Conservation (phyloP, 2,113 vertebrate genomes). For the Mobula birostris region DNA sequence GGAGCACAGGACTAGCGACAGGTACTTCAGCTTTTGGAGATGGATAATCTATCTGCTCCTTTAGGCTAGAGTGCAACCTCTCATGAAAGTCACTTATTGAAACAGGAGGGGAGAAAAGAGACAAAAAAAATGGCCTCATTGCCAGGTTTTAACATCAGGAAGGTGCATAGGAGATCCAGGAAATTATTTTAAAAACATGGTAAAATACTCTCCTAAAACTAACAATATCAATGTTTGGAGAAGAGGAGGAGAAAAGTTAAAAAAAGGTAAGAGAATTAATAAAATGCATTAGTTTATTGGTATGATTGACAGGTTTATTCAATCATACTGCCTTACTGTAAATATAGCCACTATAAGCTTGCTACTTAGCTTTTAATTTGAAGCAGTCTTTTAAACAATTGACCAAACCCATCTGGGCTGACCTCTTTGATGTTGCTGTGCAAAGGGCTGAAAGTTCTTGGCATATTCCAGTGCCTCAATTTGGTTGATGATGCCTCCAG, state of each 20-base stretch:
- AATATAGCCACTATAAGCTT: neutral
- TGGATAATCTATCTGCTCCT: neutral
- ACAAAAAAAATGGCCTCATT: neutral
- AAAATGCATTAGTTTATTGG: neutral
- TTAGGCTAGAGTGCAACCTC: neutral
- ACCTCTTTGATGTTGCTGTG: constrained; percentile 77
- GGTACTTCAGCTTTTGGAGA: neutral
- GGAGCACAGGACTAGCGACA: neutral
- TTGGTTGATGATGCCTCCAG: constrained; percentile 71
- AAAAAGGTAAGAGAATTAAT: neutral
- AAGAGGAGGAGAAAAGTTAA: neutral
- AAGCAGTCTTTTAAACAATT: neutral
- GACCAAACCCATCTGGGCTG: neutral
- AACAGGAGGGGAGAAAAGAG: neutral
- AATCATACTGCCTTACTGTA: neutral
- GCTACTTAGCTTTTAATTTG: neutral
- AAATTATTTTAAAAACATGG: too few species aligned
- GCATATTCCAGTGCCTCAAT: constrained; percentile 78
- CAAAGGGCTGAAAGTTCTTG: constrained; percentile 79
- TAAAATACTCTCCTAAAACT: too few species aligned
- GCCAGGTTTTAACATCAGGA: too few species aligned
- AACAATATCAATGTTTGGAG: too few species aligned
- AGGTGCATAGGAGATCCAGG: too few species aligned
- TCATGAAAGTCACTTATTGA: neutral
- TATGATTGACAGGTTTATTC: neutral